Evolutionary conservation across 2,888 invertebrate species (phyloP).

Genomic region (Pterostichus niger): DNA sequence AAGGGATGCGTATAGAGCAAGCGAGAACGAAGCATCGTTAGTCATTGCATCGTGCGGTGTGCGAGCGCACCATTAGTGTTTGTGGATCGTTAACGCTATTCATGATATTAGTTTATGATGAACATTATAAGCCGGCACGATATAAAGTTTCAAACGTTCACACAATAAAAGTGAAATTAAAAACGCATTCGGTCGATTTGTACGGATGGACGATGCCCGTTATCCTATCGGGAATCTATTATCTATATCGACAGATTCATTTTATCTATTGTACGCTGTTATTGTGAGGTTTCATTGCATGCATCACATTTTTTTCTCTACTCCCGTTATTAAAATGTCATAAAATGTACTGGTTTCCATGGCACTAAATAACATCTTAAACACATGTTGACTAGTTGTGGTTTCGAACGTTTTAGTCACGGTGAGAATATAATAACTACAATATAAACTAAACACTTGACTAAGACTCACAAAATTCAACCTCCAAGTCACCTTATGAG

Average conservation of each 20-base stretch:
- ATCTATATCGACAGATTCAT: constrained; percentile 45
- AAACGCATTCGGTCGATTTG: constrained; percentile 46
- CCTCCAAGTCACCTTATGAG: too few relatives aligned
- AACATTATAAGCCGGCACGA: constrained; percentile 48
- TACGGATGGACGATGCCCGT: not conserved
- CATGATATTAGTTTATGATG: constrained; percentile 66
- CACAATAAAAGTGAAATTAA: constrained; percentile 65
- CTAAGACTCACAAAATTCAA: too few relatives aligned
- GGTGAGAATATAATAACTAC: too few relatives aligned
- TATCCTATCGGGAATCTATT: constrained; percentile 39
- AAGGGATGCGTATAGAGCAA: not conserved
- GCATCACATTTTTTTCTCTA: too few relatives aligned
- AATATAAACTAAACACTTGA: too few relatives aligned
- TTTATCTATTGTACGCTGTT: constrained; percentile 1
- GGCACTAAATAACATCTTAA: too few relatives aligned
- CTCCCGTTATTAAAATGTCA: too few relatives aligned
- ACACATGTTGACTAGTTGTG: too few relatives aligned
- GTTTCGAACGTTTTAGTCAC: too few relatives aligned
- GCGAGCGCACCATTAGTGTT: constrained; percentile 61
- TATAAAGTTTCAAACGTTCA: constrained; percentile 59
- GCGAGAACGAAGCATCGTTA: constrained; percentile 26
- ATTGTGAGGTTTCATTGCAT: too few relatives aligned
- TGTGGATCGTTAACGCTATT: constrained; percentile 66
- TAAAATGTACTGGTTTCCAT: too few relatives aligned
- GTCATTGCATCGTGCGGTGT: constrained; percentile 25